Evolutionary conservation across 2,888 invertebrate species (phyloP).

Genomic region (Zaprionus bogoriensis): DNA sequence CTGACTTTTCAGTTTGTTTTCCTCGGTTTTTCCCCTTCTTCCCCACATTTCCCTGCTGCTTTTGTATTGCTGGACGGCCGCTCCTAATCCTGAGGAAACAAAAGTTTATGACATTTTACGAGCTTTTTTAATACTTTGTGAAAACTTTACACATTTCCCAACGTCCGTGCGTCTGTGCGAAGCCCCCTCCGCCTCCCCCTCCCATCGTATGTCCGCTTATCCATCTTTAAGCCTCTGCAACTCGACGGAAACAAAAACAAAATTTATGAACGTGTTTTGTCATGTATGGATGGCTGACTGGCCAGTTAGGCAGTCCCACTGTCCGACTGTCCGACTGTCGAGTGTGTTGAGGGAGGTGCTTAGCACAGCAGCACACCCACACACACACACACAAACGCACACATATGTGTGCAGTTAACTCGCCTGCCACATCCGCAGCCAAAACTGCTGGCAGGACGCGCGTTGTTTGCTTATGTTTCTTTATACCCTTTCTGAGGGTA

Average conservation of each 20-base stretch:
- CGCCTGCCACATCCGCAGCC: constrained; percentile 12
- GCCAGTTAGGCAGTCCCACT: constrained; percentile 1
- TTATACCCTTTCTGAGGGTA: no score
- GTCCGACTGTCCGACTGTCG: no score
- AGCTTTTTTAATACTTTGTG: constrained; percentile 74
- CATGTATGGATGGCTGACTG: constrained; percentile 47
- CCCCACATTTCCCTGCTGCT: not conserved
- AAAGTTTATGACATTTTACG: constrained; percentile 73
- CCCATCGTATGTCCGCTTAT: constrained; percentile 41
- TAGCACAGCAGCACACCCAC: no score
- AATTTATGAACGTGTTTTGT: constrained; percentile 69
- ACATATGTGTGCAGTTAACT: constrained; percentile 3
- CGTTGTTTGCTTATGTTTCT: no score
- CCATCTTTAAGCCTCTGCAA: constrained; percentile 55
- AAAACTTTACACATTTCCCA: constrained; percentile 66
- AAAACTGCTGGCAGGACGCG: constrained; percentile 3
- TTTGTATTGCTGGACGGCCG: constrained; percentile 45
- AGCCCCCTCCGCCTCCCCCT: not conserved
- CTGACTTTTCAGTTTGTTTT: constrained; percentile 26
- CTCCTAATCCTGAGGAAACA: constrained; percentile 65
- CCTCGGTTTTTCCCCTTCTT: constrained; percentile 2
- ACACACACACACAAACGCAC: not conserved
- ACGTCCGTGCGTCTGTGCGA: constrained; percentile 13
- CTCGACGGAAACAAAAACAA: constrained; percentile 55
- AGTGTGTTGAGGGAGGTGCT: no score